These are phyloP conservation scores for Saccopteryx leptura DNA, from an alignment of 2,113 vertebrate species.

Conservation along the genomic window DNA sequence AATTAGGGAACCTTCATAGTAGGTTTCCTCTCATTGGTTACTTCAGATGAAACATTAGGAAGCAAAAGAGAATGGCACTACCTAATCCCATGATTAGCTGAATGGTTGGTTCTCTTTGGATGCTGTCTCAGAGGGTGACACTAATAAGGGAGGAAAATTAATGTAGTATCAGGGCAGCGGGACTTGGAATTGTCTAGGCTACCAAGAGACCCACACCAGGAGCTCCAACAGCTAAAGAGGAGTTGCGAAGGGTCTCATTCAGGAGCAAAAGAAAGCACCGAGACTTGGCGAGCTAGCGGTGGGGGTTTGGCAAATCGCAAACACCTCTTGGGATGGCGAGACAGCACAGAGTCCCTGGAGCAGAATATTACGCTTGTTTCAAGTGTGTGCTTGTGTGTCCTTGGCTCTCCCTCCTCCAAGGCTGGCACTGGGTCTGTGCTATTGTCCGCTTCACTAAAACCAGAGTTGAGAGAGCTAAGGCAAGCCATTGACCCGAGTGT, in stretches of 20 bases:
- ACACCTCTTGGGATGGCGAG: background rate
- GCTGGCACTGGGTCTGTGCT: conserved; percentile 44
- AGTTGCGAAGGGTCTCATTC: conserved; percentile 14
- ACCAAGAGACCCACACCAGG: background rate
- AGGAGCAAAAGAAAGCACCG: conserved; percentile 26
- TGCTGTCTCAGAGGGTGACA: background rate
- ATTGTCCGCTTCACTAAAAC: conserved; percentile 73
- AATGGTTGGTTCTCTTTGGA: background rate
- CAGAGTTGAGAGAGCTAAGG: conserved; percentile 66
- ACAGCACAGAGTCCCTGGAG: background rate
- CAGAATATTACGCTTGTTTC: conserved; percentile 22
- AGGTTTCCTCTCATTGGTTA: background rate
- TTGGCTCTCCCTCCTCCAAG: background rate
- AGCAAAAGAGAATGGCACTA: background rate
- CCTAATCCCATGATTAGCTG: background rate
- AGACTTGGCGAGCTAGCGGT: background rate
- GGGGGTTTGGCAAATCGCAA: background rate
- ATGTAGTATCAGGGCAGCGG: background rate
- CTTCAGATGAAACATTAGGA: background rate
- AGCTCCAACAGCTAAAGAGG: background rate
- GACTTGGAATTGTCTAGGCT: background rate
- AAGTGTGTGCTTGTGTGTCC: background rate
- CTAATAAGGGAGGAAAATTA: background rate
- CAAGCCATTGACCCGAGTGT: conserved; percentile 68
- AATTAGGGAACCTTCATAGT: background rate